phyloP scores from a whole-genome alignment of 2,888 invertebrate species.

The Coleophora deauratella region DNA sequence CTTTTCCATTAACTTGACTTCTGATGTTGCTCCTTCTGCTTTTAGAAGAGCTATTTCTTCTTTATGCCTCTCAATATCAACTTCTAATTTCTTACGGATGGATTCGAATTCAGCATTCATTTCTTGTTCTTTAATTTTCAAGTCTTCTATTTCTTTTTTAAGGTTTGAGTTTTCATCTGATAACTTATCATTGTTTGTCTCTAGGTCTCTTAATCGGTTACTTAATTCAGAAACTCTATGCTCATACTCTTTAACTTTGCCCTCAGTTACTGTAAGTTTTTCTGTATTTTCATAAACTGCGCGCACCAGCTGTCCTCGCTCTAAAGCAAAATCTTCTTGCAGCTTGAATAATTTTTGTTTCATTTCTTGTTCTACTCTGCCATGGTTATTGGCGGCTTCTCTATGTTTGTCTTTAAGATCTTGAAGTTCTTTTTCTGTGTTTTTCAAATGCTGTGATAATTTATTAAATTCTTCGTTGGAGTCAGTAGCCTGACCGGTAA shows the following conservation, averaged over 20 bases:
- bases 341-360: slow-evolving; percentile 62
- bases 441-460: slow-evolving; percentile 69
- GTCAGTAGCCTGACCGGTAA: slow-evolving; percentile 74
- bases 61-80: slow-evolving; percentile 62
- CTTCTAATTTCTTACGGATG: slow-evolving; percentile 51
- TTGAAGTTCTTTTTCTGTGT: slow-evolving; percentile 73
- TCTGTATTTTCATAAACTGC: slow-evolving; percentile 49
- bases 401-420: slow-evolving; percentile 62
- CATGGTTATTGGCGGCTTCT: slow-evolving; percentile 54
- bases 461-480: slow-evolving; percentile 74
- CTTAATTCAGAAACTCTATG: slow-evolving; percentile 31
- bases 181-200: slow-evolving; percentile 46
- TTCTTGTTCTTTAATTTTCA: slow-evolving; percentile 54
- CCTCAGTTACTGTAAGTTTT: slow-evolving; percentile 46
- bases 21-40: slow-evolving; percentile 57
- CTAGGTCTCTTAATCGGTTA: slow-evolving; percentile 39
- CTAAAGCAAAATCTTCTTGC: slow-evolving; percentile 52
- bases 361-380: slow-evolving; percentile 61
- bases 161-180: slow-evolving; percentile 58
- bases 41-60: slow-evolving; percentile 57
- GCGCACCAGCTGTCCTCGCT: slow-evolving; percentile 48
- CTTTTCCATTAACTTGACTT: slow-evolving; percentile 64
- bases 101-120: slow-evolving; percentile 45
- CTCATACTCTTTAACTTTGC: slow-evolving; percentile 50
- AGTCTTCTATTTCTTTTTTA: slow-evolving; percentile 51